Base-by-base conservation (phyloP, 2,888 invertebrate species). In the Halocaridina rubra region DNA sequence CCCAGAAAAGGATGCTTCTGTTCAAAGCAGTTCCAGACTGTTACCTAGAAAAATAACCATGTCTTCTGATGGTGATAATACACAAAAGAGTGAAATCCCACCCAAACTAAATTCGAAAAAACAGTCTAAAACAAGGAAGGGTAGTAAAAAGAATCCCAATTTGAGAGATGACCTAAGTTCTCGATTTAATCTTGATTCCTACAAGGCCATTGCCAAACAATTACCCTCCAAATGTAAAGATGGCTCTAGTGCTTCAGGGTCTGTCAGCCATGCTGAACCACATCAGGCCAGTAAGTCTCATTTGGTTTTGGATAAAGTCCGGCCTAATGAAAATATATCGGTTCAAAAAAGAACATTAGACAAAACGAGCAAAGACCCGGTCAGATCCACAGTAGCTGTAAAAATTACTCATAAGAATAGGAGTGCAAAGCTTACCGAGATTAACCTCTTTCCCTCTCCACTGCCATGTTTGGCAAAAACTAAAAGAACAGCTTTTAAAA, bases 381-480 rank as follows among this genome's bases (percentile, higher is more conserved):
- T 79, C 33, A 57, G 59, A 27, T 13, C 78, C 1, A 86, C 78
- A 16, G 86, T 81, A 27, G 85, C 81, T 16, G 87, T 80, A 8
- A 87, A 87, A 57, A 59, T 85, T 22, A 87, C 85, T 3, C 74
- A 24, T 3, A 85, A 81, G 57, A 80, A 78, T 30, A 81, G 87
- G 5, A 72, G 61, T 27, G 78, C 81, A 39, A 85, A 81, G 27
- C 74, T 87, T 5, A 87, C 57, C 8, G 87, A 87, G 39, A 32
- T 80, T 19, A 72, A 87, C 33, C 39, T 84, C 0, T 87, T 87
- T 32, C 32, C 84, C 22, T 67, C 61, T 22, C 61, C 79, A 22
- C 27, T n/a, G 61, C 3, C 29, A 59, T 24, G 59, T 0, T n/a
- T n/a, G n/a, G 10, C 33, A 8, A 75, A 33, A 3, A 16, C 22